Evolutionary conservation across 1,140 invertebrate genomes (phyloP), one percentile per base, ranked within the genome.

Genomic region (Periplaneta americana): DNA sequence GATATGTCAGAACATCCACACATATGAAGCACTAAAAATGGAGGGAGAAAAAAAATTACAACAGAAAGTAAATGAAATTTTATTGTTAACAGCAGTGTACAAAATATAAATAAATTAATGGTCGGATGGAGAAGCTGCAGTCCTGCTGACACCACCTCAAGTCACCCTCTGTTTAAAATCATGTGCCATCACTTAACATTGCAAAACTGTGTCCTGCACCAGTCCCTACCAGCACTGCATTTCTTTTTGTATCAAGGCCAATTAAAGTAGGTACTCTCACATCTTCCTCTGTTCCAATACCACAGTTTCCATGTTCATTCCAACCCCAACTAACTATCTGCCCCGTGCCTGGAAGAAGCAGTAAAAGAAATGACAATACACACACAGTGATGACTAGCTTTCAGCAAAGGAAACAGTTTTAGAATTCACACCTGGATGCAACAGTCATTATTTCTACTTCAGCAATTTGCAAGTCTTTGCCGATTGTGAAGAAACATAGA

Each of bases 261-360:
- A 91, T 82, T 75, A 80, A 35, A 33, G 83, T 82, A 13, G 91
- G 91, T 82, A 86, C 85, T 74, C 87, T 87, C 57, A 95, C 88
- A 87, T 95, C 91, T 33, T 91, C 89, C 32, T 89, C 91, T 76
- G 89, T 87, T 48, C 92, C 92, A 83, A 92, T 94, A 82, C 95
- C 96, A 87, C 95, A 96, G 85, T 95, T 96, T 33, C 94, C 94
- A 88, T 97, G 96, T 84, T 97, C 96, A 88, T 97, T 97, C 96
- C 96, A 97, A 10, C 96, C 96, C 95, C 96, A 97, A n/a, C 92
- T 92, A 82, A 92, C 92, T 4, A 96, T 84, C 74, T 89, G 87
- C 31, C 91, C 91, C 82, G 91, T 87, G 57, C 88, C 91, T 87
- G 89, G 90, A 85, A 92, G 35, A 48, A 18, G 22, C 6, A n/a